Conservation (phyloP, 2,888 invertebrate genomes). For the Caradrina clavipalpis region DNA sequence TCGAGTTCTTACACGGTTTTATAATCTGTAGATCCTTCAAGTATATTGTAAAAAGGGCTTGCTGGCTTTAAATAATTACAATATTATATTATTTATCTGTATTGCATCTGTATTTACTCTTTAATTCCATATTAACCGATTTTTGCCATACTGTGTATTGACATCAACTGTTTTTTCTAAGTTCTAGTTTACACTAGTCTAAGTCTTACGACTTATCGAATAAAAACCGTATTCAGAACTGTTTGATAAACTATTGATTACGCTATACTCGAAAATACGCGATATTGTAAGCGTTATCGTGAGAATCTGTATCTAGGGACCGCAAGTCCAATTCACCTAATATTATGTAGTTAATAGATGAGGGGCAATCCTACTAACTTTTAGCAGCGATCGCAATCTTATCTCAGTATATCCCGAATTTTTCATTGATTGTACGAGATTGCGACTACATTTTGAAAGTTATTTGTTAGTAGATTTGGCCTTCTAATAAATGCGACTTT, state of each 20-base stretch:
- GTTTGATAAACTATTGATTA: neutral
- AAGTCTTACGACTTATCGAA: neutral
- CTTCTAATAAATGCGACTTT: too few relatives aligned
- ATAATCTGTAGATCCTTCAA: slow-evolving; percentile 23
- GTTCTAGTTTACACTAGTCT: neutral
- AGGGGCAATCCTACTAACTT: too few relatives aligned
- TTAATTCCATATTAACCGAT: slow-evolving; percentile 18
- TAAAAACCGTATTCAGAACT: neutral
- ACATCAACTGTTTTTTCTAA: slow-evolving; percentile 11
- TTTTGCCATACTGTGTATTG: slow-evolving; percentile 18
- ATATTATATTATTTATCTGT: slow-evolving; percentile 17
- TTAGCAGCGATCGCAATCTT: too few relatives aligned
- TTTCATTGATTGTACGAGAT: too few relatives aligned
- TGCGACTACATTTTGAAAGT: too few relatives aligned
- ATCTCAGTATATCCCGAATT: too few relatives aligned
- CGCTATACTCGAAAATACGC: neutral
- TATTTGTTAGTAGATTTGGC: too few relatives aligned
- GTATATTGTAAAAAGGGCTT: slow-evolving; percentile 12
- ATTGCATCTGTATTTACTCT: slow-evolving; percentile 8
- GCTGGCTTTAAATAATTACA: slow-evolving; percentile 14
- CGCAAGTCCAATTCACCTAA: neutral
- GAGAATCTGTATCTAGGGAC: neutral
- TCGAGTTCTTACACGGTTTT: slow-evolving; percentile 11
- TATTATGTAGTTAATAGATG: neutral
- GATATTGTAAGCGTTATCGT: neutral